Base-by-base conservation (phyloP, 2,797 vertebrate species). In the Hyperoplus lanceolatus region DNA sequence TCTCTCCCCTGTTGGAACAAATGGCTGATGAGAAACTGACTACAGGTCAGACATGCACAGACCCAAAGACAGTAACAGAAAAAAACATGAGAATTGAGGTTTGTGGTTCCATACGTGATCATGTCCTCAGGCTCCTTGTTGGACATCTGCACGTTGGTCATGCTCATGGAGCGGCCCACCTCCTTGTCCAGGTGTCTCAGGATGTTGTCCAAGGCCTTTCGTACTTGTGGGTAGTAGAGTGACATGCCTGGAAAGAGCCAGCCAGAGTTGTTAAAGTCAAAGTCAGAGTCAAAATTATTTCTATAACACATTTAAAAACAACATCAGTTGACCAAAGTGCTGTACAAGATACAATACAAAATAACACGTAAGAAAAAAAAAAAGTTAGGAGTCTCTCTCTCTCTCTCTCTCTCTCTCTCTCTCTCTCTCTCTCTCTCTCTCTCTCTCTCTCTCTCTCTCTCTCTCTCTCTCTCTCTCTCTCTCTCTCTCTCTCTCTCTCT, bases 121-220 rank as follows among this genome's bases (percentile, higher is more conserved):
- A 99, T 99, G 84, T 99, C 98, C 93, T 99, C 98, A 1, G 98
- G 98, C 82, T 99, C 98, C 88, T 99, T 99, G 85, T 99, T 99
- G 72, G 97, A 99, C 98, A 99, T 99, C 93, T 99, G 98, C 56
- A 99, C 96, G 11, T 93, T 99, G 15, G 98, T 99, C 98, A 99
- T 99, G 87, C 97, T 99, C 98, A 99, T 99, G 6, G 97, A 97
- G 75, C 98, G 97, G 43, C 98, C 98, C 86, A 99, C 98, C 87
- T 99, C 98, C 94, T 99, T 99, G 95, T 99, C 98, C 87, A 99
- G 92, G 89, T 99, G 97, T 64, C 98, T 95, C 65, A 99, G 96
- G 87, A 99, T 99, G 94, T 96, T 99, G 77, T 99, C 98, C 70
- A 99, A 90, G 2, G 98, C 98, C 92, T 97, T 99, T 84, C 98